phyloP scores from a whole-genome alignment of 2,888 invertebrate species.

The Agrotis ipsilon region DNA sequence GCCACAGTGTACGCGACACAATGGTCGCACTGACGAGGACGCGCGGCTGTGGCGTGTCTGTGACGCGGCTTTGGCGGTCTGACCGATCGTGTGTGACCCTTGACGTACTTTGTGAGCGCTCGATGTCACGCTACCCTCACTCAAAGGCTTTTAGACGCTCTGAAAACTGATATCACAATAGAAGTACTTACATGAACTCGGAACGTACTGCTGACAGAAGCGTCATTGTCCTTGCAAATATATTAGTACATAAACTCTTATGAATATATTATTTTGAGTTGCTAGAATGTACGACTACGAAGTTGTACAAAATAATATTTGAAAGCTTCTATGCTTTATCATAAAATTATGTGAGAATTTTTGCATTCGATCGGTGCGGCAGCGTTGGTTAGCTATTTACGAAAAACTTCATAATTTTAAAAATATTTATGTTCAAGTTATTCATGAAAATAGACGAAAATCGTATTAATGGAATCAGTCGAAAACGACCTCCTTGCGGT shows the following conservation, averaged over 20 bases:
- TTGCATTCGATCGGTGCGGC: background rate
- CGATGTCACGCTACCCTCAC: conserved; percentile 13
- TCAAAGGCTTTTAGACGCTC: conserved; percentile 40
- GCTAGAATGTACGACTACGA: background rate
- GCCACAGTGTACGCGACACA: background rate
- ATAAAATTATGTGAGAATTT: background rate
- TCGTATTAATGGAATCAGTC: background rate
- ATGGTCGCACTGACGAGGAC: background rate
- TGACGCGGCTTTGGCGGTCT: conserved; percentile 2
- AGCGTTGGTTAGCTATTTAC: no score
- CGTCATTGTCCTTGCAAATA: conserved; percentile 1
- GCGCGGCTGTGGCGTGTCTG: background rate
- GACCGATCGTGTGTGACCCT: conserved; percentile 23
- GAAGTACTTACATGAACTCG: conserved; percentile 2
- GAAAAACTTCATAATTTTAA: no score
- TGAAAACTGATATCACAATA: conserved; percentile 42
- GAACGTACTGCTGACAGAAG: background rate
- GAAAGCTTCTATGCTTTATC: background rate
- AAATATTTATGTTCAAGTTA: no score
- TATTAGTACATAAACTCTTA: no score
- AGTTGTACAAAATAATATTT: background rate
- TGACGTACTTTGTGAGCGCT: conserved; percentile 31
- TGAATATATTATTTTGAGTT: no score
- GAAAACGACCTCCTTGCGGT: background rate
- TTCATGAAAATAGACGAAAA: no score